These are phyloP conservation scores for Thomomys bottae DNA, from an alignment of 2,113 vertebrate species.

Conservation along the genomic window DNA sequence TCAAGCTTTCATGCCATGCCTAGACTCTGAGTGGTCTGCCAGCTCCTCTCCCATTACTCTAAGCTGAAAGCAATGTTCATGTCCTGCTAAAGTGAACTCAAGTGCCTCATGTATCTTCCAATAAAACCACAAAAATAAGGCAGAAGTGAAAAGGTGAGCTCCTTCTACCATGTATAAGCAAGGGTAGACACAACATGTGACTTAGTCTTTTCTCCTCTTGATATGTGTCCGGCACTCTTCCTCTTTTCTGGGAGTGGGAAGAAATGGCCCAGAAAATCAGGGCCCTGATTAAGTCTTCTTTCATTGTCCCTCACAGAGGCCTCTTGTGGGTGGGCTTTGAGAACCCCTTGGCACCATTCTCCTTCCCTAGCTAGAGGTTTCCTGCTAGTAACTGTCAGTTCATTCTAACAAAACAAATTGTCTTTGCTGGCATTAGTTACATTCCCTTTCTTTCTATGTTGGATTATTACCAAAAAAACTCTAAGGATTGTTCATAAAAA, in stretches of 20 bases:
- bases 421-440: background rate
- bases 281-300: background rate
- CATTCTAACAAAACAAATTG: background rate
- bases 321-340: slow-evolving; percentile 5
- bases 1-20: too few species aligned
- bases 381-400: background rate
- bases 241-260: background rate
- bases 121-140: background rate
- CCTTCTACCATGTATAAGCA: background rate
- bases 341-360: too few species aligned
- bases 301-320: background rate
- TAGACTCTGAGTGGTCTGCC: background rate
- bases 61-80: background rate
- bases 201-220: background rate
- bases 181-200: background rate
- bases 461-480: background rate
- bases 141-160: background rate
- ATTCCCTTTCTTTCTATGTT: background rate
- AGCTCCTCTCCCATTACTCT: background rate
- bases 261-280: background rate
- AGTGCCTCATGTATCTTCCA: background rate
- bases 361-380: background rate
- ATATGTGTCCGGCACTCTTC: background rate
- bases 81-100: background rate
- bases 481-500: background rate